Evolutionary conservation across 2,113 vertebrate genomes (phyloP).

Genomic region (Polypterus senegalus): DNA sequence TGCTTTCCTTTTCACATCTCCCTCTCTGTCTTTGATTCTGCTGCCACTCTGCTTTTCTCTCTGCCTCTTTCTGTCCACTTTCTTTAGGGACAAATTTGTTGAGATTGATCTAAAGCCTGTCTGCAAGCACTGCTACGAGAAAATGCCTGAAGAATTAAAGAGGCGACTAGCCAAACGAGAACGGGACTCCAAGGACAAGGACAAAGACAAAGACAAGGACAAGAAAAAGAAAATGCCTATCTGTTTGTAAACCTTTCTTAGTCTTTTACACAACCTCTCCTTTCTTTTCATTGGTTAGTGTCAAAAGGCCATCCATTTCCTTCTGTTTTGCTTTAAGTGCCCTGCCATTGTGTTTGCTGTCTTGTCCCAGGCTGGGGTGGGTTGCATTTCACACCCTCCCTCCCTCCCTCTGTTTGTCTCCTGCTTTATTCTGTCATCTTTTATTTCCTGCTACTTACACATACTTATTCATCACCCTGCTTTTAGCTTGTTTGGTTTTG

Average conservation of each 20-base stretch:
- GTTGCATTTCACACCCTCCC: background rate
- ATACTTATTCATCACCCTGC: background rate
- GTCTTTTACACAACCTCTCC: conserved; percentile 40
- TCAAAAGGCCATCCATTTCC: conserved; percentile 23
- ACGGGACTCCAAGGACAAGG: conserved; percentile 74
- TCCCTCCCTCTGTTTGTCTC: background rate
- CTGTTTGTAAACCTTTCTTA: conserved; percentile 70
- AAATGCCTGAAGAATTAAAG: conserved; percentile 91
- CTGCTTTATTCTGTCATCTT: background rate
- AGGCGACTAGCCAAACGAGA: conserved; percentile 80
- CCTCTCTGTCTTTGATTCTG: conserved; percentile 29
- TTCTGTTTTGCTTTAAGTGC: conserved; percentile 6
- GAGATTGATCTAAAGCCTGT: conserved; percentile 96
- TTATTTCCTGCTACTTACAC: conserved; percentile 2
- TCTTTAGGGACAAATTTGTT: conserved; percentile 91
- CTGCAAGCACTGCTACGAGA: conserved; percentile 94
- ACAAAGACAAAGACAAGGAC: conserved; percentile 33
- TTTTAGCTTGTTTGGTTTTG: too few relatives aligned
- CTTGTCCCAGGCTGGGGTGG: conserved; percentile 3
- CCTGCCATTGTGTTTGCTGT: background rate
- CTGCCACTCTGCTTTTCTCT: conserved; percentile 21
- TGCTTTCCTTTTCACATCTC: conserved; percentile 26
- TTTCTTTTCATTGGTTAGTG: conserved; percentile 71
- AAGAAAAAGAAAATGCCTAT: conserved; percentile 90
- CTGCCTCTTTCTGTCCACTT: conserved; percentile 36